Percentiles rank a stretch among this genome's conserved stretches.
Evolutionary conservation across 2,113 vertebrate species (phyloP).

Genomic region (Sturnus vulgaris): DNA sequence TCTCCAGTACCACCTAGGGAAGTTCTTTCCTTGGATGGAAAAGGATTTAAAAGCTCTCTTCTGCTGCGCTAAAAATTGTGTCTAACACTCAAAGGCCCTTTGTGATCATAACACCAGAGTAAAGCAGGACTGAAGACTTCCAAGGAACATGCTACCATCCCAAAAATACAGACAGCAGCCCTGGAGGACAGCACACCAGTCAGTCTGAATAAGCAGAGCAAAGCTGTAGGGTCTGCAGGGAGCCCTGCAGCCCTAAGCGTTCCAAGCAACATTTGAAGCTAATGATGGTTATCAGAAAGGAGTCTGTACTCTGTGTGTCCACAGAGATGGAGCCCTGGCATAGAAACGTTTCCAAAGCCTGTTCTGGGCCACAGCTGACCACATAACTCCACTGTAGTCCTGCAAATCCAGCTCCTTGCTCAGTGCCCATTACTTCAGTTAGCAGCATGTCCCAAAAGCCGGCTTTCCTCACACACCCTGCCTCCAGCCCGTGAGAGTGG

Average conservation of each 20-base stretch:
- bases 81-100: background rate
- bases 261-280: background rate
- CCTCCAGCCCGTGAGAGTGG: rapidly evolving
- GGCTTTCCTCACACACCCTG: background rate
- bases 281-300: background rate
- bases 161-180: background rate
- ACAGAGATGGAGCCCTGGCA: background rate
- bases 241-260: background rate
- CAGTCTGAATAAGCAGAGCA: background rate
- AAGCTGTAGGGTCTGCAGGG: background rate
- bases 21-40: background rate
- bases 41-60: background rate
- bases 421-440: background rate
- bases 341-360: background rate
- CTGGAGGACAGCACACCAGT: background rate
- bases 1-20: background rate
- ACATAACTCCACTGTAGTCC: rapidly evolving
- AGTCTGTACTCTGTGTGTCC: background rate
- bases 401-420: background rate
- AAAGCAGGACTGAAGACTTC: background rate
- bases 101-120: background rate
- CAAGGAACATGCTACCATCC: background rate
- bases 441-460: background rate
- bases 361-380: background rate
- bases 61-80: background rate